These are phyloP conservation scores for Lithophane ornitopus DNA, from an alignment of 2,888 invertebrate species.

Conservation along the genomic window DNA sequence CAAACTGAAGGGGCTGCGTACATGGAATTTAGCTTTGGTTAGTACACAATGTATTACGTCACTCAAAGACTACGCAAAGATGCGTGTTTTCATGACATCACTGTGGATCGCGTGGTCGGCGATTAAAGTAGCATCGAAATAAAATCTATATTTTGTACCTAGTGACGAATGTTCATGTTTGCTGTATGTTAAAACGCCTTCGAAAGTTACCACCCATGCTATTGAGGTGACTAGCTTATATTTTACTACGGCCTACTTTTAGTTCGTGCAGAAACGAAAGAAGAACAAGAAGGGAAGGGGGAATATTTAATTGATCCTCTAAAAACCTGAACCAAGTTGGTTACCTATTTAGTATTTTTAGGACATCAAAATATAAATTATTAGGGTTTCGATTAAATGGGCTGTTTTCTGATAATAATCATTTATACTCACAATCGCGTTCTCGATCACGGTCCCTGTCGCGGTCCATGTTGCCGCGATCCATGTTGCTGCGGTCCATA, in stretches of 20 bases:
- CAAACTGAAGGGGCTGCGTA: not conserved
- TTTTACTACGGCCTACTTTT: not conserved
- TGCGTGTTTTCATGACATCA: constrained; percentile 30
- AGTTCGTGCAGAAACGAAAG: too few relatives aligned
- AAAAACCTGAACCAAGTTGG: not conserved
- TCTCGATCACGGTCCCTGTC: constrained; percentile 83
- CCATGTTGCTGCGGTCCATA: constrained; percentile 79
- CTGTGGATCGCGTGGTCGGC: not conserved
- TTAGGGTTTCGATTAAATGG: not conserved
- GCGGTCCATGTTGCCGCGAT: constrained; percentile 81
- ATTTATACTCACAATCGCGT: constrained; percentile 77
- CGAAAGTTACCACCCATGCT: not conserved
- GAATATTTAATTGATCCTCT: not conserved
- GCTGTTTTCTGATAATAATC: not conserved
- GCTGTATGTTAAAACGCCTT: not conserved
- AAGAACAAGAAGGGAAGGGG: not conserved
- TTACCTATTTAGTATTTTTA: not conserved
- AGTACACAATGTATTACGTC: constrained; percentile 20
- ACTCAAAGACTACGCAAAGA: not conserved
- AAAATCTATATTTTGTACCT: constrained; percentile 6
- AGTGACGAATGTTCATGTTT: constrained; percentile 1
- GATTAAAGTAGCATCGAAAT: not conserved
- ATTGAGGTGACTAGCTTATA: not conserved
- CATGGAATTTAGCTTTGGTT: not conserved
- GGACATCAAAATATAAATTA: not conserved